phyloP scores from a whole-genome alignment of 2,888 invertebrate genomes.

The Mythimna ferrago region DNA sequence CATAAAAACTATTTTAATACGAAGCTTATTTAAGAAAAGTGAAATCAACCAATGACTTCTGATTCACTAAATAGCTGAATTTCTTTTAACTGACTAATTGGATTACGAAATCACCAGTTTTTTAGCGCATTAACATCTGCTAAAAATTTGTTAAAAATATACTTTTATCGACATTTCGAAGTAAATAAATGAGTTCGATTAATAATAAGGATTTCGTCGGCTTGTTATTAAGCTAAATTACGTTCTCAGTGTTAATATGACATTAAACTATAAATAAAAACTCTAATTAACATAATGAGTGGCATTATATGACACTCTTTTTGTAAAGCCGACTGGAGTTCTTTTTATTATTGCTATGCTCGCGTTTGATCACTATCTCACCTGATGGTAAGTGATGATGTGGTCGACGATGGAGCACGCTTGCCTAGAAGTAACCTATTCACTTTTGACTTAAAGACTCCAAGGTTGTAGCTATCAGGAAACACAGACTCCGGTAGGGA shows the following conservation, averaged over 20 bases:
- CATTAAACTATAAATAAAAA: background rate
- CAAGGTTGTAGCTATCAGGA: too few relatives aligned
- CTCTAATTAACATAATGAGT: too few relatives aligned
- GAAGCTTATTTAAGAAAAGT: conserved; percentile 20
- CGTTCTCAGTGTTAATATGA: background rate
- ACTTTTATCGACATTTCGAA: background rate
- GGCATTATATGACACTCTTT: too few relatives aligned
- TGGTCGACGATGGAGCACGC: too few relatives aligned
- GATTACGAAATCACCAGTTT: conserved; percentile 17
- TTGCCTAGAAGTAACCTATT: too few relatives aligned
- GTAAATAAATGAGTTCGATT: conserved; percentile 10
- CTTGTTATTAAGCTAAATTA: background rate
- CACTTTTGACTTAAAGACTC: too few relatives aligned
- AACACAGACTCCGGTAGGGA: too few relatives aligned
- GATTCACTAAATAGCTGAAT: conserved; percentile 12
- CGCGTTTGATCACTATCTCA: too few relatives aligned
- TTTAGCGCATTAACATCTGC: background rate
- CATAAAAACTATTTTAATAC: conserved; percentile 22
- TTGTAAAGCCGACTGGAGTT: too few relatives aligned
- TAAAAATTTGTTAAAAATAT: background rate
- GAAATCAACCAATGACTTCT: conserved; percentile 33
- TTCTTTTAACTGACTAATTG: conserved; percentile 11
- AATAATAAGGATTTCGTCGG: conserved; percentile 5
- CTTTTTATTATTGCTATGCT: too few relatives aligned
- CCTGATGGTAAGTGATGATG: too few relatives aligned